Conservation (phyloP, 2,888 invertebrate genomes). For the Zootermopsis nevadensis region DNA sequence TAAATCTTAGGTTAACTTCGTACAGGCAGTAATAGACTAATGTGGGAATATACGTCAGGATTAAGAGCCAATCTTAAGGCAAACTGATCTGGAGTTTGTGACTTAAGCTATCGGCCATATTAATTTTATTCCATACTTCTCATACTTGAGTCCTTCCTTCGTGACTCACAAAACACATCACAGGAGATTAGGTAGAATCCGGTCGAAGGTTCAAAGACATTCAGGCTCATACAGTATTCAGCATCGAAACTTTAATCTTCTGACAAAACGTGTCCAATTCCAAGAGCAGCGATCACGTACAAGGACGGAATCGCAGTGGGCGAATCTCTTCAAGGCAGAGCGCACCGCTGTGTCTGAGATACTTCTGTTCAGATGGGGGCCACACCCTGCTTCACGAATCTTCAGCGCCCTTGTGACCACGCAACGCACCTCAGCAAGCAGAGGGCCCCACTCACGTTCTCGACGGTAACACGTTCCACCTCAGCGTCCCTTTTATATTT, state of each 20-base stretch:
- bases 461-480: neutral
- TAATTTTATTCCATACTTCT: neutral
- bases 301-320: neutral
- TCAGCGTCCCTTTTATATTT: neutral
- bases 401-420: neutral
- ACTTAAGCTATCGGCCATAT: neutral
- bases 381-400: neutral
- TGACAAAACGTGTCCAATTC: constrained; percentile 27
- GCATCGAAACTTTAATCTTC: neutral
- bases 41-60: neutral
- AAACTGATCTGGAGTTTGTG: neutral
- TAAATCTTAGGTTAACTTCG: neutral
- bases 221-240: constrained; percentile 11
- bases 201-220: neutral
- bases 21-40: neutral
- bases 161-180: neutral
- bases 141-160: neutral
- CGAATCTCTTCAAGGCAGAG: neutral
- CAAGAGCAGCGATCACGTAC: neutral
- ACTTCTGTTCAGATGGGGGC: neutral
- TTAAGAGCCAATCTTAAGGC: neutral
- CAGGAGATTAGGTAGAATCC: neutral
- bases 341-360: neutral
- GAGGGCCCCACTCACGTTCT: neutral
- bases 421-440: neutral